phyloP scores from a whole-genome alignment of 2,113 vertebrate species.

The Carettochelys insculpta region DNA sequence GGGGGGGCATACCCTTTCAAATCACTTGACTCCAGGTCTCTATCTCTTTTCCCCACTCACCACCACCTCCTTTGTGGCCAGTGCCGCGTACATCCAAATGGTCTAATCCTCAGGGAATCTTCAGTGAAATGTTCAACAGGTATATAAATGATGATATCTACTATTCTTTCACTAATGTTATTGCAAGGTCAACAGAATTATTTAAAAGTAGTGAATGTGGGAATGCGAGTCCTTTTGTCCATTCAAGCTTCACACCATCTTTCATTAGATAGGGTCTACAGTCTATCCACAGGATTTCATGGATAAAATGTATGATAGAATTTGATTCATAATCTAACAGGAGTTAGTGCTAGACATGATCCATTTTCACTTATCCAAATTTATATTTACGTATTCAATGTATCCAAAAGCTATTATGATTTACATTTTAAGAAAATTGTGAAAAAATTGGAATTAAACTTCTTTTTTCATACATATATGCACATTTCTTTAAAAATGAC shows the following conservation, averaged over 20 bases:
- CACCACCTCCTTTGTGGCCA: too few relatives aligned
- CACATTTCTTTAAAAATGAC: not conserved
- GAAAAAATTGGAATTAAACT: not conserved
- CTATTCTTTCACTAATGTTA: not conserved
- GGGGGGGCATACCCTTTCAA: too few relatives aligned
- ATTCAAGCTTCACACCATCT: not conserved
- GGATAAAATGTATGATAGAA: not conserved
- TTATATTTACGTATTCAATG: not conserved
- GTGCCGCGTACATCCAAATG: not conserved
- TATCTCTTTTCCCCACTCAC: too few relatives aligned
- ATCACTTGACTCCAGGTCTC: too few relatives aligned
- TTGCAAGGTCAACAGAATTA: not conserved
- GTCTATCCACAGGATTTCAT: not conserved
- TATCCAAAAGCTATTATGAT: not conserved
- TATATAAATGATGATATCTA: not conserved
- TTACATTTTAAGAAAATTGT: not conserved
- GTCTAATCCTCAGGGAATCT: not conserved
- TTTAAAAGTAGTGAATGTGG: not conserved
- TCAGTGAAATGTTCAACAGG: not conserved
- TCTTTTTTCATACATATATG: not conserved
- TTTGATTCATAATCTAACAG: not conserved
- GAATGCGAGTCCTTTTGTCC: not conserved
- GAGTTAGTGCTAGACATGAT: not conserved
- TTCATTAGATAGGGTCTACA: not conserved
- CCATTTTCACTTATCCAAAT: not conserved